Conservation (phyloP, 2,888 invertebrate genomes). For the Eupithecia exiguata region DNA sequence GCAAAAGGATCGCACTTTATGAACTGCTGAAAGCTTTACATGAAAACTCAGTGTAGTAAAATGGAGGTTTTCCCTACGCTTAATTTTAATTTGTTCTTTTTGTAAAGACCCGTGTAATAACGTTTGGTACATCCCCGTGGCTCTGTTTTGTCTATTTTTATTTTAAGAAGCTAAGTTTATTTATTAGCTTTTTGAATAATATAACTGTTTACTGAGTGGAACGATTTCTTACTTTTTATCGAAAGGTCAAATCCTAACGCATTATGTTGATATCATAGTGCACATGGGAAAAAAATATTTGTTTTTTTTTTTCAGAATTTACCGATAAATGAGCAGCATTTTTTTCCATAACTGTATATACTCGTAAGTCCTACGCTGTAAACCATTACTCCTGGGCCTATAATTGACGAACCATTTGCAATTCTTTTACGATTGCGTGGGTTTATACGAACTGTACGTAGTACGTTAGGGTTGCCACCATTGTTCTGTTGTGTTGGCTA, state of each 20-base stretch:
- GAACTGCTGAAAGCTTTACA: constrained; percentile 39
- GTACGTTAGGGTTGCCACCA: constrained; percentile 12
- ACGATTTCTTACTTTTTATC: background rate
- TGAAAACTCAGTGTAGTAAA: constrained; percentile 33
- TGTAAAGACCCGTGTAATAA: constrained; percentile 24
- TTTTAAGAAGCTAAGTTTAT: background rate
- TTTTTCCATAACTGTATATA: background rate
- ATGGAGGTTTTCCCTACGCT: constrained; percentile 20
- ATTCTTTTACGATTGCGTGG: constrained; percentile 8
- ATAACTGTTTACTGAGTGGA: background rate
- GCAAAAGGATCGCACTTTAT: constrained; percentile 32
- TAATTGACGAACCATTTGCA: constrained; percentile 13
- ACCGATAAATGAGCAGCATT: no score
- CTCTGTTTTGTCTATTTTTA: background rate
- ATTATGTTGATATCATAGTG: background rate
- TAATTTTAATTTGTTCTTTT: constrained; percentile 29
- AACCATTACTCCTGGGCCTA: constrained; percentile 4
- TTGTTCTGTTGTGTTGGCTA: constrained; percentile 15
- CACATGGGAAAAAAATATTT: no score
- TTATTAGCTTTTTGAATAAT: background rate
- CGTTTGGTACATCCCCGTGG: constrained; percentile 10
- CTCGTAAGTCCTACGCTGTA: background rate
- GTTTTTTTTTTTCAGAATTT: no score
- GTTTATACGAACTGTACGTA: constrained; percentile 4
- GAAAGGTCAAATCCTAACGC: background rate